Percentiles rank a stretch among this genome's conserved stretches.
phyloP scores from a whole-genome alignment of 2,888 invertebrate species.

The Andrena haemorrhoa region DNA sequence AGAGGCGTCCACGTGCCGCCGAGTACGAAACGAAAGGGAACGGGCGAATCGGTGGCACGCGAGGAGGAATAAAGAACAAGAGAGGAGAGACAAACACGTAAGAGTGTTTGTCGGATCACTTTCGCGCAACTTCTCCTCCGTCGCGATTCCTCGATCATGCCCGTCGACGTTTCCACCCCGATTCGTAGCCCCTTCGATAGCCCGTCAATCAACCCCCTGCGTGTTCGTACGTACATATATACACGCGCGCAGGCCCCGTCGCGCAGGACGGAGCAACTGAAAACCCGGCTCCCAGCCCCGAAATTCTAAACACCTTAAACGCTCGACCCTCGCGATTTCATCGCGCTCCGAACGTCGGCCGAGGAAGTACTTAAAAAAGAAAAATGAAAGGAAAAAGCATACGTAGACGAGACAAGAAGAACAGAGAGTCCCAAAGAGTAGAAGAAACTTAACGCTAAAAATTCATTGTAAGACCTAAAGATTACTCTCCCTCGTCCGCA shows the following conservation, averaged over 20 bases:
- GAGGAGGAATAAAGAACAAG: neutral
- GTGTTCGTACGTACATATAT: conserved; percentile 21
- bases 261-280: conserved; percentile 52
- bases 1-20: neutral
- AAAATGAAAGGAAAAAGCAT: neutral
- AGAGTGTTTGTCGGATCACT: neutral
- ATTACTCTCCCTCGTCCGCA: conserved; percentile 34
- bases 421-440: conserved; percentile 24
- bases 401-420: neutral
- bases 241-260: conserved; percentile 35
- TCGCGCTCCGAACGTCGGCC: conserved; percentile 7
- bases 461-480: conserved; percentile 64
- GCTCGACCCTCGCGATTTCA: neutral
- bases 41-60: neutral
- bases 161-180: neutral
- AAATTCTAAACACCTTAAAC: conserved; percentile 23
- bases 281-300: conserved; percentile 2
- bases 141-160: neutral
- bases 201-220: neutral
- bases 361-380: conserved; percentile 26
- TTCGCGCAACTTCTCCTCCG: neutral
- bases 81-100: neutral
- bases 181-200: neutral
- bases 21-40: conserved; percentile 5
- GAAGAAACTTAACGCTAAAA: conserved; percentile 71